These are phyloP conservation scores for Dyspetes luteomarginatus DNA, from an alignment of 2,888 invertebrate genomes.

Conservation along the genomic window DNA sequence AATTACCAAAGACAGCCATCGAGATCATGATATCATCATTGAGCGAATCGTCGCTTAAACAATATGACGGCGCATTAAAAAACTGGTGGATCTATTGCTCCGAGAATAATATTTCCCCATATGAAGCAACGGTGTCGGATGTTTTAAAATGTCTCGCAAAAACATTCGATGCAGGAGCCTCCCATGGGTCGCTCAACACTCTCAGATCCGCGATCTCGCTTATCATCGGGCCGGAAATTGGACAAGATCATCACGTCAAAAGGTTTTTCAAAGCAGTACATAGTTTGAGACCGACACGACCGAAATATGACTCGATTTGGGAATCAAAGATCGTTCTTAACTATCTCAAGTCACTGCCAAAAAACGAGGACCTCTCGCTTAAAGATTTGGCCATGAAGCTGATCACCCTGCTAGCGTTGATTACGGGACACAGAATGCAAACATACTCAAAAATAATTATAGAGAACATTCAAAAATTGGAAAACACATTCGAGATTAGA, in stretches of 20 bases:
- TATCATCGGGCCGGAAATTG: conserved; percentile 44
- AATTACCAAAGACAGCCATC: too few species aligned
- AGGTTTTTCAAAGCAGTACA: conserved; percentile 66
- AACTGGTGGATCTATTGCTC: too few species aligned
- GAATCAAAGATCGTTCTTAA: conserved; percentile 64
- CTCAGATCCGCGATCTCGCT: conserved; percentile 46
- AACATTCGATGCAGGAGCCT: too few species aligned
- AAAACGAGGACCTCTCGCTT: conserved; percentile 40
- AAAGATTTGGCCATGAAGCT: background rate
- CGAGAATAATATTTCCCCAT: too few species aligned
- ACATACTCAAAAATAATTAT: too few species aligned
- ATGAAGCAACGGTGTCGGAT: too few species aligned
- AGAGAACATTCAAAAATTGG: too few species aligned
- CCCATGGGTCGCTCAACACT: conserved; percentile 16
- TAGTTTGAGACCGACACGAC: conserved; percentile 62
- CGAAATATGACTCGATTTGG: conserved; percentile 67
- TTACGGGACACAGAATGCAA: conserved; percentile 57
- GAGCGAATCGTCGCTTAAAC: background rate
- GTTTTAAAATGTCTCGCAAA: too few species aligned
- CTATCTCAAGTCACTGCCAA: conserved; percentile 33
- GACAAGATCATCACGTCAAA: conserved; percentile 51
- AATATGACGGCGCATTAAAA: too few species aligned
- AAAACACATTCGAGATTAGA: background rate
- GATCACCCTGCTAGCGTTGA: conserved; percentile 56
- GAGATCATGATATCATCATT: too few species aligned